These are phyloP conservation scores for Hipposideros armiger DNA, from an alignment of 2,113 vertebrate genomes.

Conservation along the genomic window DNA sequence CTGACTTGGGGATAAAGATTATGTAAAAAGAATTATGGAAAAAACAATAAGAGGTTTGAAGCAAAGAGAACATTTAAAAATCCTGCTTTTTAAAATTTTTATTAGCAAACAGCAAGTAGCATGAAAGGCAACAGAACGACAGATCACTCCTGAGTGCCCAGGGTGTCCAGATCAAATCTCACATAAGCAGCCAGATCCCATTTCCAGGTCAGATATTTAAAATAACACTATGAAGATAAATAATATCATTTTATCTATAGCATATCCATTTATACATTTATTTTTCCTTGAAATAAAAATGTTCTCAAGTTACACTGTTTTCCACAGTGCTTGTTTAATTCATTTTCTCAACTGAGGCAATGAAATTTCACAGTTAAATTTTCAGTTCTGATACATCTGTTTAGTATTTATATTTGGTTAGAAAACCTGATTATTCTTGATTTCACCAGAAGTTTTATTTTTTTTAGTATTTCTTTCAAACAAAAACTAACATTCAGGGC, in stretches of 20 bases:
- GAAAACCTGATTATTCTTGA: not conserved
- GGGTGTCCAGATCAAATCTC: not conserved
- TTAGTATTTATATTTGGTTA: not conserved
- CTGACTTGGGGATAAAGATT: not conserved
- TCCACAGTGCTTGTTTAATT: not conserved
- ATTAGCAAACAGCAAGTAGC: not conserved
- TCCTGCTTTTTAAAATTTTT: not conserved
- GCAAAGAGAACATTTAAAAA: not conserved
- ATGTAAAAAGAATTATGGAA: not conserved
- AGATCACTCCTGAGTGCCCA: not conserved
- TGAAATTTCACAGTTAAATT: not conserved
- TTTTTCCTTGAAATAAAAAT: slow-evolving; percentile 23
- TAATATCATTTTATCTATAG: not conserved
- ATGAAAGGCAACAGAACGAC: not conserved
- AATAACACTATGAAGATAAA: not conserved
- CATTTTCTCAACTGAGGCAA: too few species aligned
- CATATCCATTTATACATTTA: not conserved
- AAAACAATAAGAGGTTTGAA: not conserved
- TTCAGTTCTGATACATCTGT: not conserved
- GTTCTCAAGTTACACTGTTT: not conserved
- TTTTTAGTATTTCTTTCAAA: slow-evolving; percentile 16
- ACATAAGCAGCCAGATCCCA: not conserved
- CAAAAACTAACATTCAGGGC: not conserved
- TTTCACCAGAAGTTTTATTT: not conserved
- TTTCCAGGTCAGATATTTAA: not conserved